Percentiles rank a stretch among this genome's conserved stretches.
phyloP scores from a whole-genome alignment of 2,797 vertebrate genomes.

The Manis crassicaudata region DNA sequence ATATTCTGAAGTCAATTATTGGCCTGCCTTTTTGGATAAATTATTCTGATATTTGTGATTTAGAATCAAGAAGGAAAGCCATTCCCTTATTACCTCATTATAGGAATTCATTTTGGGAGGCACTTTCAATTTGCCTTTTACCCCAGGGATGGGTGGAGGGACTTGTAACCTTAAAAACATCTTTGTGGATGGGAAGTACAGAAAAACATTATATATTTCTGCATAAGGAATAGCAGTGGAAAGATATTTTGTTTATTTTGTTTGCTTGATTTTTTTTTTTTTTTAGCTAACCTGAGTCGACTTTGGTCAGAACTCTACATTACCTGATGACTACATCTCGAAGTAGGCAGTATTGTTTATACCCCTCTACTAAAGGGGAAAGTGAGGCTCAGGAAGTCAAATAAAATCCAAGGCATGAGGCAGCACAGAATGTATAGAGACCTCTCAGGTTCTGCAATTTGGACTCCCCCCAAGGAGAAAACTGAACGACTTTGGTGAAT shows the following conservation, averaged over 20 bases:
- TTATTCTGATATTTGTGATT: slow-evolving; percentile 58
- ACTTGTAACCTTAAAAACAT: slow-evolving; percentile 72
- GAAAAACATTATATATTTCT: slow-evolving; percentile 50
- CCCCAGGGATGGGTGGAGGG: slow-evolving; percentile 66
- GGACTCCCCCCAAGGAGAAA: background rate
- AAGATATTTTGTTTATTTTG: background rate
- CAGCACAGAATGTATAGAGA: background rate
- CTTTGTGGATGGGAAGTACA: slow-evolving; percentile 37
- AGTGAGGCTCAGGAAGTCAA: background rate
- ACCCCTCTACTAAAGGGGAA: background rate
- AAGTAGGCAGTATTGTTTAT: background rate
- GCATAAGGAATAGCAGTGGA: background rate
- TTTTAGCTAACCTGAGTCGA: background rate
- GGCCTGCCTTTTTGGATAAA: slow-evolving; percentile 58
- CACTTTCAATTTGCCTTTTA: slow-evolving; percentile 4
- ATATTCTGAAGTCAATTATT: slow-evolving; percentile 43
- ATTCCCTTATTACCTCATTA: slow-evolving; percentile 70
- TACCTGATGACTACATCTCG: background rate
- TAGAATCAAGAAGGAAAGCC: slow-evolving; percentile 62
- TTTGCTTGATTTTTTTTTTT: background rate
- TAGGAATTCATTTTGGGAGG: slow-evolving; percentile 65
- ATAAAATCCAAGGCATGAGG: background rate
- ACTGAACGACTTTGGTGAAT: background rate
- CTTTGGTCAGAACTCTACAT: background rate
- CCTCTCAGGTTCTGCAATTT: background rate